These are phyloP conservation scores for Sebastes fasciatus DNA, from an alignment of 2,113 vertebrate genomes.

Conservation along the genomic window DNA sequence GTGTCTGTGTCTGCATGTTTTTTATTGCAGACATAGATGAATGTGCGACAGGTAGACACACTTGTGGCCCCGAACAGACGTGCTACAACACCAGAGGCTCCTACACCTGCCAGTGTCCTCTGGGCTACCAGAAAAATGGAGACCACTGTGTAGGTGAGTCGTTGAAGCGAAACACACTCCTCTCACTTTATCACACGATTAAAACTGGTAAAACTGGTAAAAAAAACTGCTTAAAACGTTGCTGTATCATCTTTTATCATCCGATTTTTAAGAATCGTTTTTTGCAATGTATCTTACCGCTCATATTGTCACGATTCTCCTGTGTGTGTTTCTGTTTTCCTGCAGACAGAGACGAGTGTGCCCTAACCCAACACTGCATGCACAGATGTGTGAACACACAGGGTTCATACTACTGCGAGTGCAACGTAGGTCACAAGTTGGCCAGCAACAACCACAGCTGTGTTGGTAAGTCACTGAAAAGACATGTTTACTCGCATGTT, in stretches of 20 bases:
- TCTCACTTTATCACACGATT: neutral
- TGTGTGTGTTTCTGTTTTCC: constrained; percentile 53
- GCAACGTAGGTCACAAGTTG: constrained; percentile 92
- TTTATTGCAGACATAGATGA: constrained; percentile 91
- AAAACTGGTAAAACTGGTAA: neutral
- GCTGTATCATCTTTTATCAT: neutral
- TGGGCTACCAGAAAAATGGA: constrained; percentile 91
- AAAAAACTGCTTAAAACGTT: no score
- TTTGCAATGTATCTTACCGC: neutral
- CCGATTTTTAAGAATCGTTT: neutral
- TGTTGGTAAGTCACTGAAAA: constrained; percentile 87
- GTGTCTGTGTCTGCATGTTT: constrained; percentile 47
- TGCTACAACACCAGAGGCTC: constrained; percentile 95
- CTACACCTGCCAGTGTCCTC: constrained; percentile 90
- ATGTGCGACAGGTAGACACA: constrained; percentile 89
- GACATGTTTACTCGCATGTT: neutral
- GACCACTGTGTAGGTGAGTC: constrained; percentile 93
- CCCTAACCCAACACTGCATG: constrained; percentile 91
- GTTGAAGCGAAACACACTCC: neutral
- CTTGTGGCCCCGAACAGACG: constrained; percentile 89
- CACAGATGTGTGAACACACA: constrained; percentile 93
- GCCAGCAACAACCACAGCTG: constrained; percentile 96
- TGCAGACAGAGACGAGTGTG: constrained; percentile 93
- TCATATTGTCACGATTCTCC: neutral
- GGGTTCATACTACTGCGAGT: constrained; percentile 96